These are phyloP conservation scores for Apus apus DNA, from an alignment of 2,113 vertebrate genomes.

Conservation along the genomic window DNA sequence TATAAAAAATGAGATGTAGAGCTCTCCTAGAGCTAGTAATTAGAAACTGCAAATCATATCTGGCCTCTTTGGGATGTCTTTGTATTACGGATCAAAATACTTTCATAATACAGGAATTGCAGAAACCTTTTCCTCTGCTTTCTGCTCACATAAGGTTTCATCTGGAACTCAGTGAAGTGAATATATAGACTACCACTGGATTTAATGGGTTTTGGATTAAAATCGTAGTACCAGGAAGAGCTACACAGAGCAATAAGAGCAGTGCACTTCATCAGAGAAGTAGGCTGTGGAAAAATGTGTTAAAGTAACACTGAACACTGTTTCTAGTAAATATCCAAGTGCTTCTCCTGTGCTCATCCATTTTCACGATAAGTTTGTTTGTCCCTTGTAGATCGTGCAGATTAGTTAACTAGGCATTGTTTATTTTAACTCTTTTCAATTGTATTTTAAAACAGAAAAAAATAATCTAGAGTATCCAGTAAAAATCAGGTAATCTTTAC, in stretches of 20 bases:
- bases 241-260: neutral
- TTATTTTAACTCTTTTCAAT: neutral
- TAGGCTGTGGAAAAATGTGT: neutral
- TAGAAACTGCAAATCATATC: conserved; percentile 46
- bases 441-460: neutral
- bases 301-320: neutral
- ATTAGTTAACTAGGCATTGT: neutral
- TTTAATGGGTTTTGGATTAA: neutral
- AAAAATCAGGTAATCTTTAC: neutral
- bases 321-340: neutral
- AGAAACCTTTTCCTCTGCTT: neutral
- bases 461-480: neutral
- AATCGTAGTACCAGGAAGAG: neutral
- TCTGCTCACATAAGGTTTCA: neutral
- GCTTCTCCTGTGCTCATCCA: neutral
- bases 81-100: neutral
- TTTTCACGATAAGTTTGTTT: neutral
- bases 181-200: neutral
- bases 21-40: conserved; percentile 40
- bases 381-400: neutral
- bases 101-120: neutral
- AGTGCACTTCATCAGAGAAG: neutral
- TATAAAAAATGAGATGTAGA: neutral
- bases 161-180: neutral
- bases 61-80: neutral